These are phyloP conservation scores for Luperina nickerlii DNA, from an alignment of 2,888 invertebrate genomes.

Conservation along the genomic window DNA sequence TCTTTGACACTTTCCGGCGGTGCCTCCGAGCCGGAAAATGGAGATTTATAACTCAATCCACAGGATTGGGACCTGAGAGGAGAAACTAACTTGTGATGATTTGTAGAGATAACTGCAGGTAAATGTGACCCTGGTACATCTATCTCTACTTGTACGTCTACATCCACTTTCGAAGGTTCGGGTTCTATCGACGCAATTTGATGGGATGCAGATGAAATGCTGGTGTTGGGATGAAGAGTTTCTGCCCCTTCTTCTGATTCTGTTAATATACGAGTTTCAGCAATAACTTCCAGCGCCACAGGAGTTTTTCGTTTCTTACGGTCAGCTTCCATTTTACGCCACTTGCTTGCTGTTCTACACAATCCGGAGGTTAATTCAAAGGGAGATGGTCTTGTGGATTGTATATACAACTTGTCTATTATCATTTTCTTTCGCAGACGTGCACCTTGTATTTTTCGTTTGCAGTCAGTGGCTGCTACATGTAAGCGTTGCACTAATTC, in stretches of 20 bases:
- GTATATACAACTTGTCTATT: constrained; percentile 77
- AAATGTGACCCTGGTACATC: constrained; percentile 54
- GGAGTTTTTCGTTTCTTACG: constrained; percentile 49
- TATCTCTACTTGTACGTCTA: constrained; percentile 41
- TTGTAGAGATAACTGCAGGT: constrained; percentile 73
- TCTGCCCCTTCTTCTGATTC: constrained; percentile 64
- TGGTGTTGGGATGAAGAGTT: constrained; percentile 76
- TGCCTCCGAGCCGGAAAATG: constrained; percentile 22
- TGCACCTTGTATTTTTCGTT: constrained; percentile 75
- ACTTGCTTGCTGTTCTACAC: constrained; percentile 78
- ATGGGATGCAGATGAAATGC: constrained; percentile 51
- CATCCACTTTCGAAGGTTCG: constrained; percentile 49
- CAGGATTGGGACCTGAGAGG: constrained; percentile 69
- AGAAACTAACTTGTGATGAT: constrained; percentile 78
- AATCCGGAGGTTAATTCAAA: constrained; percentile 79
- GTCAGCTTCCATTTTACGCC: constrained; percentile 70
- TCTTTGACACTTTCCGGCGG: constrained; percentile 57
- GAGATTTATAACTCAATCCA: constrained; percentile 62
- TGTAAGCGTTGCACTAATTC: constrained; percentile 76
- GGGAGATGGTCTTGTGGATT: constrained; percentile 78
- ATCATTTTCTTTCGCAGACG: constrained; percentile 77
- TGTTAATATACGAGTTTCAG: constrained; percentile 19
- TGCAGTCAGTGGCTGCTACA: constrained; percentile 71
- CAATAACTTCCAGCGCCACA: constrained; percentile 22
- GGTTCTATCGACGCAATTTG: not conserved